A percentile compares a stretch with the other conserved stretches of the same genome.
Evolutionary conservation across 2,113 vertebrate species (phyloP).

Genomic region (Istiophorus platypterus): DNA sequence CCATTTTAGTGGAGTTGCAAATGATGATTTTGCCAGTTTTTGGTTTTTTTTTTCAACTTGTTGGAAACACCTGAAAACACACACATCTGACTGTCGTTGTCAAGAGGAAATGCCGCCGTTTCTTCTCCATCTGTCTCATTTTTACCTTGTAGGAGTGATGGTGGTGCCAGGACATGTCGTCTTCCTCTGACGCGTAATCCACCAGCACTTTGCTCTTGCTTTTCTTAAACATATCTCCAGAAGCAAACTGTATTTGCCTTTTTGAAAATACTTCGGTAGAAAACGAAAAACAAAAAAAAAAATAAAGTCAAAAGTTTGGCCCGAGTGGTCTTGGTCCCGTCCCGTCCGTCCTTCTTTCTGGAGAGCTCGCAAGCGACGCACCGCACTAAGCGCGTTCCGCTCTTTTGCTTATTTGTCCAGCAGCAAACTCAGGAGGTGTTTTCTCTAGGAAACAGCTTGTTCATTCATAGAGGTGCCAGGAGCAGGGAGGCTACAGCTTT

Average conservation of each 20-base stretch:
- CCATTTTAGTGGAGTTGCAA: background rate
- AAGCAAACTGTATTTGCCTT: too few species aligned
- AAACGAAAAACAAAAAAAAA: too few species aligned
- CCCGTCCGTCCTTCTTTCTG: constrained; percentile 19
- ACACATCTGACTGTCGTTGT: background rate
- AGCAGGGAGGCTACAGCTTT: background rate
- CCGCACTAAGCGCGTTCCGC: constrained; percentile 25
- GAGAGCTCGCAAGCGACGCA: constrained; percentile 54
- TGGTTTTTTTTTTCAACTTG: too few species aligned
- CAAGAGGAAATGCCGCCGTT: background rate
- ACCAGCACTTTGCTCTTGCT: constrained; percentile 86
- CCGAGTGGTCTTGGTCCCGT: too few species aligned
- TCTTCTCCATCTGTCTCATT: constrained; percentile 38
- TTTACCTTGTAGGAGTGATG: constrained; percentile 85
- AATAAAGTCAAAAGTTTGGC: background rate
- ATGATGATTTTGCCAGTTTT: background rate
- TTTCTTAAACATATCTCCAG: constrained; percentile 83
- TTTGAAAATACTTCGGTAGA: background rate
- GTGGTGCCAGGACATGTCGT: constrained; percentile 85
- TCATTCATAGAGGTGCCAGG: constrained; percentile 38
- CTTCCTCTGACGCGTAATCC: constrained; percentile 86
- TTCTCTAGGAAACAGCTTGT: constrained; percentile 27
- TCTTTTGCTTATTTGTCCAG: constrained; percentile 27
- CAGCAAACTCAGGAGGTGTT: constrained; percentile 24
- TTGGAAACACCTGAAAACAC: background rate